Percentiles rank a stretch among this genome's conserved stretches.
Evolutionary conservation across 64 coral and sea anemone species (phyloP).

Genomic region (Stylophora pistillata): DNA sequence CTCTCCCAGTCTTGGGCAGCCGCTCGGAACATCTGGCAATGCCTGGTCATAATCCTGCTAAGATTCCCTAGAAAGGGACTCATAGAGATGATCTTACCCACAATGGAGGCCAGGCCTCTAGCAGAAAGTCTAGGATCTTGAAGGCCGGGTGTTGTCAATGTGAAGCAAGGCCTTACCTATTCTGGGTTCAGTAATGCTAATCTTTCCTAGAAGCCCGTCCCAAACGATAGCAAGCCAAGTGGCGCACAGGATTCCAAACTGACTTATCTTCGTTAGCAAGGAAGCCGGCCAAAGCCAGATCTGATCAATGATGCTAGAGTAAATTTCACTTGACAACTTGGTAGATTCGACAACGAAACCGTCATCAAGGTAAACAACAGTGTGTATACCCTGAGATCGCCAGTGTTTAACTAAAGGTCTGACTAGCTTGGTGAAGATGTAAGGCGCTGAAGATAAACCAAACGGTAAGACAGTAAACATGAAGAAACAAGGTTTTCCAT

Average conservation of each 20-base stretch:
- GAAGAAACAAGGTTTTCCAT: no score
- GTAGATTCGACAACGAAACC: conserved; percentile 41
- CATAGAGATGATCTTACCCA: conserved; percentile 40
- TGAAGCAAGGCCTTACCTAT: no score
- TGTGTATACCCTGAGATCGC: conserved; percentile 38
- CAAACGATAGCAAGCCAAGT: conserved; percentile 58
- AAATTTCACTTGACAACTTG: not conserved
- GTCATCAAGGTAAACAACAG: conserved; percentile 58
- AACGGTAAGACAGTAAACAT: no score
- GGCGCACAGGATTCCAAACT: conserved; percentile 25
- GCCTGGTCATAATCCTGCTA: conserved; percentile 40
- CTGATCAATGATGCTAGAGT: conserved; percentile 37
- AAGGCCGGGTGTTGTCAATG: no score
- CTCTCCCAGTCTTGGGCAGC: conserved; percentile 6
- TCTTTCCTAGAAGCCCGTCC: not conserved
- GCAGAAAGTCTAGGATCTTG: no score
- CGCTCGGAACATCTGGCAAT: conserved; percentile 16
- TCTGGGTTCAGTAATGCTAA: no score
- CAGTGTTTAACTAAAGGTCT: conserved; percentile 64
- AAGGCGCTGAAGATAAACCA: no score
- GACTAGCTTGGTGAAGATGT: conserved; percentile 59
- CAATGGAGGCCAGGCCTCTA: conserved; percentile 16
- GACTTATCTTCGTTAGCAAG: conserved; percentile 47
- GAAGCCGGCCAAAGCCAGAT: conserved; percentile 41
- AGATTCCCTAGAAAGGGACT: conserved; percentile 41